Conservation (phyloP, 2,888 invertebrate genomes). For the Hydroisotoma schaefferi region DNA sequence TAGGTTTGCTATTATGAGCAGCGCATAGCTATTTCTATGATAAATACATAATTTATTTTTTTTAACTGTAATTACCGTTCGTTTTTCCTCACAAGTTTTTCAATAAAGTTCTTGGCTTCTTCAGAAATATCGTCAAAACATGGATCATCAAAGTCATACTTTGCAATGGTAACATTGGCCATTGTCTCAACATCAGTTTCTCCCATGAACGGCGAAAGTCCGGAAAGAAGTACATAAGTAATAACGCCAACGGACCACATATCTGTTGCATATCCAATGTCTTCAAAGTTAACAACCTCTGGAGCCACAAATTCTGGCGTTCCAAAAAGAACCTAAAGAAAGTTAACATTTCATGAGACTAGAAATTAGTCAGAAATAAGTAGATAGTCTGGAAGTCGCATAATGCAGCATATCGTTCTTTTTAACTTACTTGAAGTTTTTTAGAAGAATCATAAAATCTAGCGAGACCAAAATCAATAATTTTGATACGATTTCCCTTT, state of each 20-base stretch:
- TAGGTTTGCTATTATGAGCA: too few species aligned
- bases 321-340: constrained; percentile 74
- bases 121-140: constrained; percentile 91
- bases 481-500: constrained; percentile 95
- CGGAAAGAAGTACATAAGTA: constrained; percentile 62
- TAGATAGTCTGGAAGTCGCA: background rate
- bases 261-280: constrained; percentile 91
- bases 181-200: constrained; percentile 96
- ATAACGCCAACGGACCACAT: constrained; percentile 69
- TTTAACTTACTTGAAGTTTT: constrained; percentile 64
- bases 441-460: constrained; percentile 86
- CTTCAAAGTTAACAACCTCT: constrained; percentile 97
- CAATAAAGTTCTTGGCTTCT: constrained; percentile 93
- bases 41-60: too few species aligned
- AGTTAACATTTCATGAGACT: constrained; percentile 7
- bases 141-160: constrained; percentile 97
- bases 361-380: background rate
- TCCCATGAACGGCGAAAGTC: constrained; percentile 97
- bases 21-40: too few species aligned
- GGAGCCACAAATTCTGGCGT: constrained; percentile 99
- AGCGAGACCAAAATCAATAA: constrained; percentile 97
- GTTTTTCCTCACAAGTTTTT: constrained; percentile 84
- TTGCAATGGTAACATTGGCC: constrained; percentile 96
- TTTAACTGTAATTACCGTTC: constrained; percentile 73
- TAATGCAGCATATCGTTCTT: too few species aligned